Conservation (phyloP, 1,140 invertebrate genomes). For the Drosophila biarmipes region DNA sequence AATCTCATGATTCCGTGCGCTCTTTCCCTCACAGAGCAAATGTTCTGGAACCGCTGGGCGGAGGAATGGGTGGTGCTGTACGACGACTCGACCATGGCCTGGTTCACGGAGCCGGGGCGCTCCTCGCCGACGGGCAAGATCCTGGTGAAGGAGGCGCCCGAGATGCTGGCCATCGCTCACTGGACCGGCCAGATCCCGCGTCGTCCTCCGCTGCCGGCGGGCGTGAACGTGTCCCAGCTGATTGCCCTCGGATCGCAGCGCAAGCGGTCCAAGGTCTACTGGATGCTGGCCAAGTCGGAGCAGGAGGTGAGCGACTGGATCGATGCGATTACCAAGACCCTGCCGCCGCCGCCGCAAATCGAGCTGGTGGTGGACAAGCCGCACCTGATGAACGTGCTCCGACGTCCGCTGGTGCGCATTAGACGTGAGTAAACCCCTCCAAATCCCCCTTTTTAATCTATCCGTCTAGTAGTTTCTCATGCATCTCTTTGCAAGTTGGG, state of each 20-base stretch:
- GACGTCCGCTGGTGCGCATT: constrained; percentile 86
- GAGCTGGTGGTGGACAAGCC: constrained; percentile 87
- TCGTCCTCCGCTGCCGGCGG: constrained; percentile 88
- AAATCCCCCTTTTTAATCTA: neutral
- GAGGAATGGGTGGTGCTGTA: constrained; percentile 92
- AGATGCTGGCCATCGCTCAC: constrained; percentile 91
- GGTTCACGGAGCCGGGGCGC: constrained; percentile 87
- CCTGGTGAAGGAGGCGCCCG: constrained; percentile 90
- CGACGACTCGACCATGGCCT: constrained; percentile 91
- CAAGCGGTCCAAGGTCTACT: constrained; percentile 86
- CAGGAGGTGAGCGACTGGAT: constrained; percentile 90
- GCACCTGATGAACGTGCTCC: constrained; percentile 86
- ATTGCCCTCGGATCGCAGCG: constrained; percentile 89
- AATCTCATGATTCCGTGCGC: neutral
- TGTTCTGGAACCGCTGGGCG: constrained; percentile 91
- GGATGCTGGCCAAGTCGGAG: constrained; percentile 88
- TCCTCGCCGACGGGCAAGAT: constrained; percentile 83
- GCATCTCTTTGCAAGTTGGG: neutral
- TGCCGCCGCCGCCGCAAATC: constrained; percentile 87
- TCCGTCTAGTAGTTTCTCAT: neutral
- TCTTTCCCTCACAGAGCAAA: constrained; percentile 86
- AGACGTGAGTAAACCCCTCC: constrained; percentile 85
- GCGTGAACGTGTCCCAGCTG: constrained; percentile 88
- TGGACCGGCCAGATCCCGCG: constrained; percentile 90
- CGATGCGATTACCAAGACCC: constrained; percentile 89